Evolutionary conservation across 2,888 invertebrate species (phyloP), one percentile per base, ranked within the genome.

Genomic region (Eupithecia inturbata): DNA sequence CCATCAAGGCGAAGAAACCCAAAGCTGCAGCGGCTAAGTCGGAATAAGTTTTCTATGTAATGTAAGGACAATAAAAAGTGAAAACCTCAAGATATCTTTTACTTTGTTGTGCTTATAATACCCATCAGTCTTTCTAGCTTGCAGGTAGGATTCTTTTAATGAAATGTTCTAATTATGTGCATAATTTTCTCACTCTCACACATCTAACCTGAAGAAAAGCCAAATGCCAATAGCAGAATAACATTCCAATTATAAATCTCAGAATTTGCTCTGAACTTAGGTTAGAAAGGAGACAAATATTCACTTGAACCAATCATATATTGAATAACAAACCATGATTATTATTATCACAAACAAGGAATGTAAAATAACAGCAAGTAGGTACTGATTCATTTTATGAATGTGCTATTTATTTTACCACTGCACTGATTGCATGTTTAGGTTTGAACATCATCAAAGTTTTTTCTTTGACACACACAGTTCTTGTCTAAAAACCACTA

Each of bases 1-100:
- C 98, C 73, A 95, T 97, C 81, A 96, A 97, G 84, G 96, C 95
- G 81, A 98, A 98, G 95, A 98, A 97, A 93, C 95, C 96, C 64
- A 96, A 96, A 90, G 93, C 93, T 71, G 92, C 95, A n/a, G 94
- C 96, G 69, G 97, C 97, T 92, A 97, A 98, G 94, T 91, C 97
- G 80, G 97, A 98, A 95, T 97, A 97, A 96, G 84, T 90, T 86
- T 90, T 81, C 68, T 66, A 68, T 87, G 41, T 72, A 70, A 87
- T 91, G 87, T 94, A 92, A 92, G 91, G 84, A 85, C 78, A 93
- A 91, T 91, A 91, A 92, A 92, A 83, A 79, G 33, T 81, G 84
- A 90, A 91, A 91, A 78, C 71, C 78, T 60, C 70, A 68, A 76
- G 70, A n/a, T 39, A n/a, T 71, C 28, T 80, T 72, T 84, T 71